A percentile compares a stretch with the other conserved stretches of the same genome.
phyloP scores from a whole-genome alignment of 2,113 vertebrate genomes.

The Prolemur simus region DNA sequence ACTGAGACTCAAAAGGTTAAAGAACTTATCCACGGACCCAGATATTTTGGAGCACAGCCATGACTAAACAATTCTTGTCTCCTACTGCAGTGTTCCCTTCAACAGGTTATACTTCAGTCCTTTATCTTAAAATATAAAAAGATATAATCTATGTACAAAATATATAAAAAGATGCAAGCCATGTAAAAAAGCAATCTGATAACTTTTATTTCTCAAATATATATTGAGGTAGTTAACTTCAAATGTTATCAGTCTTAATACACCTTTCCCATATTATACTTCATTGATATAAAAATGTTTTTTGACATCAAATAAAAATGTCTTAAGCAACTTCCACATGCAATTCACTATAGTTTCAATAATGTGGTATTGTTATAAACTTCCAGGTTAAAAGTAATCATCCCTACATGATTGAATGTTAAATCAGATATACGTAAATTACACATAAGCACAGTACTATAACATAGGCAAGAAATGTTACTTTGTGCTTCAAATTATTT shows the following conservation, averaged over 20 bases:
- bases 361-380: background rate
- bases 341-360: constrained; percentile 7
- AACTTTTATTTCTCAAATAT: constrained; percentile 45
- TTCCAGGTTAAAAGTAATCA: constrained; percentile 31
- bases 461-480: background rate
- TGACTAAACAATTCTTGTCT: constrained; percentile 50
- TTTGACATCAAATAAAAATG: constrained; percentile 40
- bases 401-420: background rate
- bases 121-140: constrained; percentile 50
- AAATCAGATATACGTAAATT: background rate
- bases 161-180: background rate
- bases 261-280: background rate
- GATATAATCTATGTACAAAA: background rate
- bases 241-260: constrained; percentile 17
- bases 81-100: constrained; percentile 16
- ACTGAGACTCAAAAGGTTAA: constrained; percentile 28
- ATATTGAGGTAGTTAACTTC: background rate
- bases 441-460: background rate
- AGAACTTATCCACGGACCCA: constrained; percentile 3
- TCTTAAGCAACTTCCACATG: constrained; percentile 19
- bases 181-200: constrained; percentile 7
- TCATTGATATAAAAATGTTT: constrained; percentile 46
- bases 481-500: constrained; percentile 44
- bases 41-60: constrained; percentile 49
- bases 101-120: constrained; percentile 43